Evolutionary conservation across 2,113 vertebrate genomes (phyloP).

Genomic region (Anser brachyrhynchus): DNA sequence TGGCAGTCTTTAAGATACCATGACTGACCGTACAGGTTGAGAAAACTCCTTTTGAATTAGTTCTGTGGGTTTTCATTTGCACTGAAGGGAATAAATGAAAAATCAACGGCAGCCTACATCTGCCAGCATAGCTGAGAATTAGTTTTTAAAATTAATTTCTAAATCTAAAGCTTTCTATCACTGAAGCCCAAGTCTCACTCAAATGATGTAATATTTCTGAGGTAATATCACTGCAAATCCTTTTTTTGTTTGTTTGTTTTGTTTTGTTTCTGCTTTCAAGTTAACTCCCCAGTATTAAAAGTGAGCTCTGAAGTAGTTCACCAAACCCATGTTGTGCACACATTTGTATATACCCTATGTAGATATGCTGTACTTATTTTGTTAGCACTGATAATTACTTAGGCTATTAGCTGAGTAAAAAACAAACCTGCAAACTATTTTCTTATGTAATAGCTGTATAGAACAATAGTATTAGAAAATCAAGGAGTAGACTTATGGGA

Average conservation of each 20-base stretch:
- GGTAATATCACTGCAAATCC: constrained; percentile 13
- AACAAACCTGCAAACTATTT: constrained; percentile 78
- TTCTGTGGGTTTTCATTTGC: constrained; percentile 55
- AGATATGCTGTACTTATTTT: constrained; percentile 78
- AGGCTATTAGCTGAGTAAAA: constrained; percentile 71
- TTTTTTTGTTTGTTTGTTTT: not conserved
- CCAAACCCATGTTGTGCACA: constrained; percentile 55
- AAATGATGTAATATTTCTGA: constrained; percentile 49
- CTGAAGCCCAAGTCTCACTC: constrained; percentile 58
- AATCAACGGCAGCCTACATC: constrained; percentile 20
- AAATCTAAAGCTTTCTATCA: constrained; percentile 64
- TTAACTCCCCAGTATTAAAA: constrained; percentile 48
- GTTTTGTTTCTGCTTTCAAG: constrained; percentile 23
- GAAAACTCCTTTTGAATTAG: constrained; percentile 39
- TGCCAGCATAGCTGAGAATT: constrained; percentile 30
- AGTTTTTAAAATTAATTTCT: constrained; percentile 36
- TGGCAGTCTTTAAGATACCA: constrained; percentile 37
- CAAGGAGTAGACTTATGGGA: constrained; percentile 66
- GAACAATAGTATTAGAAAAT: constrained; percentile 74
- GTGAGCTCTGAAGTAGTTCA: constrained; percentile 34
- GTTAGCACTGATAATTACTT: constrained; percentile 73
- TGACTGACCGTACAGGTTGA: constrained; percentile 1
- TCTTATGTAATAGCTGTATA: constrained; percentile 79
- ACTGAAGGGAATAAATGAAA: constrained; percentile 20
- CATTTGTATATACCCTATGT: constrained; percentile 67